Percentiles rank a stretch among this genome's conserved stretches.
Evolutionary conservation across 1,140 invertebrate species (phyloP).

Genomic region (Galleria mellonella): DNA sequence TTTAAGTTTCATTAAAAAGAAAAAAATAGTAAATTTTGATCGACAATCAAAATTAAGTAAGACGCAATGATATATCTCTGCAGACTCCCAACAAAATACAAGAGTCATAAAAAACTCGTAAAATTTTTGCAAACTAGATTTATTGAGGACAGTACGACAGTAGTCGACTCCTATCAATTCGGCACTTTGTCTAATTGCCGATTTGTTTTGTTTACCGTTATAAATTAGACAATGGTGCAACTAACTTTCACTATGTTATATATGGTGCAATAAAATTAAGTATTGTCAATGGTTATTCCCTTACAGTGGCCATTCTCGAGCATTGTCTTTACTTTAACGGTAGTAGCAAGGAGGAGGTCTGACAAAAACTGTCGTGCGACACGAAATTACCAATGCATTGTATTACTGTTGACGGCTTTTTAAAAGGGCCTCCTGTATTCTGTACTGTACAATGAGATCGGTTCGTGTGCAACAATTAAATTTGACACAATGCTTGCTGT

Average conservation of each 20-base stretch:
- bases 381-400: conserved; percentile 41
- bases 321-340: conserved; percentile 65
- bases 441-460: conserved; percentile 29
- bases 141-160: conserved; percentile 36
- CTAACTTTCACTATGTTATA: conserved; percentile 66
- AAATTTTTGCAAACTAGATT: conserved; percentile 47
- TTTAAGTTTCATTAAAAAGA: too few relatives aligned
- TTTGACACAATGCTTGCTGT: conserved; percentile 43
- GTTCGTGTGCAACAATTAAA: conserved; percentile 40
- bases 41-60: too few relatives aligned
- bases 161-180: conserved; percentile 42
- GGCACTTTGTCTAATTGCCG: conserved; percentile 25
- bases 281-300: conserved; percentile 33
- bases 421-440: conserved; percentile 15
- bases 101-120: conserved; percentile 23
- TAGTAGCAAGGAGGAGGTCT: conserved; percentile 51
- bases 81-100: conserved; percentile 17
- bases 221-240: conserved; percentile 27
- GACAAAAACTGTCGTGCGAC: conserved; percentile 54
- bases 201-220: conserved; percentile 57
- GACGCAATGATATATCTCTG: too few relatives aligned
- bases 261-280: conserved; percentile 50
- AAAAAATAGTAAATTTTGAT: too few relatives aligned
- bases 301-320: conserved; percentile 24
- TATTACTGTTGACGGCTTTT: conserved; percentile 26